phyloP scores from a whole-genome alignment of 2,113 vertebrate genomes.

The Nothocercus nigrocapillus region DNA sequence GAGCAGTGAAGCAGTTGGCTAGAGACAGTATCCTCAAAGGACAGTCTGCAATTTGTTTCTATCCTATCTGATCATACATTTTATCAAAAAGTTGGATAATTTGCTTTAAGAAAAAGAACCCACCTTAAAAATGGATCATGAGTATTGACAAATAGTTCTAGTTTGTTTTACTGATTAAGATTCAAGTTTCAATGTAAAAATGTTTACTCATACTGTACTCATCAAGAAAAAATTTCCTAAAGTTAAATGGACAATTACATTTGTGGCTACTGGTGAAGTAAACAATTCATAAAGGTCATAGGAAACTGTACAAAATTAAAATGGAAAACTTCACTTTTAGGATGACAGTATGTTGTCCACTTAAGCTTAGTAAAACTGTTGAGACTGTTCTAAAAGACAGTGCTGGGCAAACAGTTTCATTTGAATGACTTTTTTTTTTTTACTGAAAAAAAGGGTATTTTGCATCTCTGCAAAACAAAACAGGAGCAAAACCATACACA shows the following conservation, averaged over 20 bases:
- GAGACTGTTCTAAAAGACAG: constrained; percentile 71
- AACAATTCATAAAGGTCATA: constrained; percentile 73
- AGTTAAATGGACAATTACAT: constrained; percentile 63
- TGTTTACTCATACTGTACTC: constrained; percentile 57
- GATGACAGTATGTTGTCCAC: constrained; percentile 60
- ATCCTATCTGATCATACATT: constrained; percentile 60
- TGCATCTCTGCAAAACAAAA: constrained; percentile 66
- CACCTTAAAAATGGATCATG: constrained; percentile 76
- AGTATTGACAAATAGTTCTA: constrained; percentile 69
- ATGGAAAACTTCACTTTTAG: constrained; percentile 64
- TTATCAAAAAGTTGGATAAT: constrained; percentile 76
- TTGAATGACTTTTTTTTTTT: constrained; percentile 14
- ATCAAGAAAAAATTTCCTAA: constrained; percentile 73
- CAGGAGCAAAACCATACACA: constrained; percentile 48
- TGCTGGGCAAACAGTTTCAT: constrained; percentile 57
- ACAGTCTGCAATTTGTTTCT: constrained; percentile 47
- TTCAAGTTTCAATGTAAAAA: constrained; percentile 78
- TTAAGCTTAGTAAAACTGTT: constrained; percentile 61
- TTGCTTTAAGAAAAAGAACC: constrained; percentile 78
- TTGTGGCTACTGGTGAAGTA: constrained; percentile 55
- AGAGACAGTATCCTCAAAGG: constrained; percentile 62
- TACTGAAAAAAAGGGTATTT: constrained; percentile 30
- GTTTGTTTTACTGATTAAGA: constrained; percentile 65
- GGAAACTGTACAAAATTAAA: constrained; percentile 75
- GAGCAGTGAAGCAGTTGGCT: constrained; percentile 67